phyloP scores from a whole-genome alignment of 2,113 vertebrate genomes.

The Hassar affinis region DNA sequence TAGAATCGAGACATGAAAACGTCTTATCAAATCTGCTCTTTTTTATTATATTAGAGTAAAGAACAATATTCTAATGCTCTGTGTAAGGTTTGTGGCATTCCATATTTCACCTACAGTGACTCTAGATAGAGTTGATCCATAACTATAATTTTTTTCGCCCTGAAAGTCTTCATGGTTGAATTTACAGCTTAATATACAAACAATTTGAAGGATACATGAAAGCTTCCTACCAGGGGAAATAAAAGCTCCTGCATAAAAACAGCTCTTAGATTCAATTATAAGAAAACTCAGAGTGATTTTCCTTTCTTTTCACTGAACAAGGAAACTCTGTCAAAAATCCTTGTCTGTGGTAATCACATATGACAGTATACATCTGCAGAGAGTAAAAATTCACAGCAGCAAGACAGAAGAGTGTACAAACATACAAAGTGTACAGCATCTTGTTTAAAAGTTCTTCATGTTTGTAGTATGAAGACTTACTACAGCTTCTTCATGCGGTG shows the following conservation, averaged over 20 bases:
- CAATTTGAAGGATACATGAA: background rate
- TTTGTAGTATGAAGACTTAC: slow-evolving; percentile 67
- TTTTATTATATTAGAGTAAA: background rate
- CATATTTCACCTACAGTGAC: background rate
- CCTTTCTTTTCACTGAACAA: background rate
- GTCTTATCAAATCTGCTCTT: too few species aligned
- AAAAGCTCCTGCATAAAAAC: too few species aligned
- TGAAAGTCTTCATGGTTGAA: background rate
- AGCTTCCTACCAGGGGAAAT: background rate
- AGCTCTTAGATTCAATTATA: background rate
- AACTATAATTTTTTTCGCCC: background rate
- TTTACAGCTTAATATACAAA: background rate
- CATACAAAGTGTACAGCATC: too few species aligned
- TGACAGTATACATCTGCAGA: too few species aligned
- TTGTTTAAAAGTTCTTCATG: background rate
- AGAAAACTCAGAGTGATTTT: background rate
- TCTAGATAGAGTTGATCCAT: background rate
- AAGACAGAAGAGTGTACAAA: background rate
- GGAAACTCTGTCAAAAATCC: background rate
- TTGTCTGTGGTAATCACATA: background rate
- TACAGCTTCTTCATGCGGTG: slow-evolving; percentile 88
- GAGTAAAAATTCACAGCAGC: too few species aligned
- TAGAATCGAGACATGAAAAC: background rate
- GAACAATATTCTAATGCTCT: background rate
- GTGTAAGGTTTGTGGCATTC: background rate